These are phyloP conservation scores for Suricata suricatta DNA, from an alignment of 2,113 vertebrate genomes.

Conservation along the genomic window DNA sequence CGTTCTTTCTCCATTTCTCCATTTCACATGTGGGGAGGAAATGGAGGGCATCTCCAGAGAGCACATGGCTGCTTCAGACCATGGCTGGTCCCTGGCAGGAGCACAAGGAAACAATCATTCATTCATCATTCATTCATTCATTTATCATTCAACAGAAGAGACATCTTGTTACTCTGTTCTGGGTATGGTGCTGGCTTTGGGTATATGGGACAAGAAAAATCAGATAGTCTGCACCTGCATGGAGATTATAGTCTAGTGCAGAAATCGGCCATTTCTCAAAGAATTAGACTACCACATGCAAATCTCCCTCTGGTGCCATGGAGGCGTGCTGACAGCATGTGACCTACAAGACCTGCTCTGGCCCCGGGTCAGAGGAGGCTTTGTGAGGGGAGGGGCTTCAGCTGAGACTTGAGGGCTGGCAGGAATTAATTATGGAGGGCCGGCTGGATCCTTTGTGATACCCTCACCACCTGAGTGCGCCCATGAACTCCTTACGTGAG, in stretches of 20 bases:
- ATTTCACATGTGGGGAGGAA: neutral
- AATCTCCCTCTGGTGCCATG: accelerated
- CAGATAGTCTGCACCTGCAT: neutral
- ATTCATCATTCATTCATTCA: neutral
- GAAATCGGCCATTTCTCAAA: neutral
- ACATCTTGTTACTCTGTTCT: neutral
- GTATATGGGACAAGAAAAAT: neutral
- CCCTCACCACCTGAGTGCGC: neutral
- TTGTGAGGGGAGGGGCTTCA: neutral
- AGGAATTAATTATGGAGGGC: neutral
- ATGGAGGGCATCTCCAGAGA: neutral
- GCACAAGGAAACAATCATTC: neutral
- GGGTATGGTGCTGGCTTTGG: neutral
- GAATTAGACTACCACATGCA: neutral
- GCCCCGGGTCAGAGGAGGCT: neutral
- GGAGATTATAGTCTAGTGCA: neutral
- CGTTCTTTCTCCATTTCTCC: slow-evolving; percentile 53
- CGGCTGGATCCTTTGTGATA: neutral
- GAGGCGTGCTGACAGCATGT: neutral
- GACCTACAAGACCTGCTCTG: neutral
- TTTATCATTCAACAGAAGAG: neutral
- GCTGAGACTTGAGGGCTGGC: neutral
- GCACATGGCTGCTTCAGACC: neutral
- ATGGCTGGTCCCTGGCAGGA: neutral
- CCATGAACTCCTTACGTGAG: accelerated